phyloP scores from a whole-genome alignment of 2,797 vertebrate genomes.

The Phoebastria nigripes region DNA sequence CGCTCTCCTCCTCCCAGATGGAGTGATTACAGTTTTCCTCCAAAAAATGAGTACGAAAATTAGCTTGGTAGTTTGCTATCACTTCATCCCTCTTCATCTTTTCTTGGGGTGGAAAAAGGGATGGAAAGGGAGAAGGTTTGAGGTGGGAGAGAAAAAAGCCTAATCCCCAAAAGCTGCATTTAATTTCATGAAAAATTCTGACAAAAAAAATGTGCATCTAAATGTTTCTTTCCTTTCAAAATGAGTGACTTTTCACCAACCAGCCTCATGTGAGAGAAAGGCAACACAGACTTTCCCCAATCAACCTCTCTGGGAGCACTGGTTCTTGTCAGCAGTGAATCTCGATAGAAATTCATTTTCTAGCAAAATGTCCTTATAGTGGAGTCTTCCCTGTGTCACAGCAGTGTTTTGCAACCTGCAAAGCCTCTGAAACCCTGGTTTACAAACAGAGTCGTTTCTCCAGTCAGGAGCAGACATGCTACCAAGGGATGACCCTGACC shows the following conservation, averaged over 20 bases:
- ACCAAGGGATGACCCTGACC: background rate
- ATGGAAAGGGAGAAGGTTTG: background rate
- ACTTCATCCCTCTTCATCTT: background rate
- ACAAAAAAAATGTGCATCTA: accelerated
- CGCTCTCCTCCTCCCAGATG: background rate
- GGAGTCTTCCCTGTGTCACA: background rate
- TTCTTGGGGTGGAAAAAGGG: background rate
- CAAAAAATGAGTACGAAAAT: background rate
- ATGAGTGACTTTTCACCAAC: background rate
- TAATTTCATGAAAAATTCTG: background rate
- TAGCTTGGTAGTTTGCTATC: background rate
- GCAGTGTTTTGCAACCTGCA: background rate
- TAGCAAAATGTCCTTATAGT: background rate
- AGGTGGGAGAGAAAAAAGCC: background rate
- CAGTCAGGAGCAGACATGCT: background rate
- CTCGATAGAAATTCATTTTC: background rate
- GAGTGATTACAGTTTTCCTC: background rate
- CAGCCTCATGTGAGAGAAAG: background rate
- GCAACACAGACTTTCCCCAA: background rate
- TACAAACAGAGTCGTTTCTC: background rate
- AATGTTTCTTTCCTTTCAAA: background rate
- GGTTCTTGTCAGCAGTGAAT: background rate
- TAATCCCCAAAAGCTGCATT: background rate
- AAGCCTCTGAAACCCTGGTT: background rate
- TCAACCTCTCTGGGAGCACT: background rate